Base-by-base conservation (phyloP, 2,113 vertebrate genomes). In the Holacanthus passer region DNA sequence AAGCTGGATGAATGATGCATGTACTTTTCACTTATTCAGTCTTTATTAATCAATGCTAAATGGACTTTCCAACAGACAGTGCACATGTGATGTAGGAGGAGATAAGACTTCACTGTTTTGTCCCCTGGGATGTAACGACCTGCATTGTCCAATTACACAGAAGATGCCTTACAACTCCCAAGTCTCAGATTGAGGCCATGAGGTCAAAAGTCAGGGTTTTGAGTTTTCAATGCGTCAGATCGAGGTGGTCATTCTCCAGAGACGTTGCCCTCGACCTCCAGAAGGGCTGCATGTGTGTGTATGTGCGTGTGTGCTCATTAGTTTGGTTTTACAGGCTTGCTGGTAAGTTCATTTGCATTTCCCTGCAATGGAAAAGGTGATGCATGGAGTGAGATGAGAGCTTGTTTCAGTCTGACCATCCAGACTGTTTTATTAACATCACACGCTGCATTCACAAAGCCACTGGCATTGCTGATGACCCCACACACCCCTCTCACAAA, bases 171-270 rank as follows among this genome's bases (percentile, higher is more conserved):
- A 59, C 31, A 81, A 31, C 79, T 79, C n/a, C n/a, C n/a, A 43
- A 45, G 65, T 58, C 43, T 20, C 70, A 79, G 71, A 88, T 85
- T 87, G 84, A 88, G 81, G 85, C 60, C 83, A 81, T 3, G 20
- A 74, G 87, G 91, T 89, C 86, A 91, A 27, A 88, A 62, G 72
- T 87, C 79, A 52, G 20, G 41, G 81, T 77, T 90, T 74, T 64
- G 59, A 76, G 71, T 63, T 78, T n/a, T 80, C 52, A 63, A 12
- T 14, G n/a, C 12, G 1, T 81, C 68, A 79, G 68, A 84, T 83
- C 22, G 50, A 79, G 83, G 68, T 37, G 77, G 32, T 45, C 19
- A 1, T 64, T 89, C 83, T 83, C 72, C 52, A 29, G 75, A 37
- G 69, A 85, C 24, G 13, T 72, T 47, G 19, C 43, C 50, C 47